Base-by-base conservation (phyloP, 2,888 invertebrate species). In the Lithophane socia region DNA sequence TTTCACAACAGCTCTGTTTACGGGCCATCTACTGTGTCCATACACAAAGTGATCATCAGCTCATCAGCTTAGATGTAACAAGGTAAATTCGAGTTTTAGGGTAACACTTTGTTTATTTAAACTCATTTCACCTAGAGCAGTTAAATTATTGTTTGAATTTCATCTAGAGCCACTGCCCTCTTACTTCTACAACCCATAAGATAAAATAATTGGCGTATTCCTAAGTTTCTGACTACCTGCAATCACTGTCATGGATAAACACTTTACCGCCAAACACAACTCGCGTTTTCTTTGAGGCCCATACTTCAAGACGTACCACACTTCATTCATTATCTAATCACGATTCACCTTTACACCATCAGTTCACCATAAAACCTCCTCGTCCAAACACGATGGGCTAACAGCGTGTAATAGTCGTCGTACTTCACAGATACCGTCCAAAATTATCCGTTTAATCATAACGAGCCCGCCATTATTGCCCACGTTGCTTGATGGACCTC, bases 371-470 rank as follows among this genome's bases (percentile, higher is more conserved):
- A 77, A 80, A 75, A 65, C 69, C 79, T 76, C 72, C 72, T 77
- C 73, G 64, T 80, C 77, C 78, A 85, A 77, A 77, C 83, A 76
- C 77, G 86, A 84, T 86, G 86, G 79, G 54, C 75, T 85, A 88
- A 88, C 88, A 82, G 86, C 85, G 65, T 87, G 78, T 91, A 92
- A 92, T 92, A 88, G 89, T 86, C 81, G 86, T 92, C 89, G 91
- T 88, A 90, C 84, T 87, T 87, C 84, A 87, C 89, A 91, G 90
- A 92, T 90, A 89, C 84, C 86, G 86, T 89, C 92, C 90, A 83
- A 93, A 94, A 93, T 93, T 91, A 92, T 92, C 91, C 92, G 91
- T 84, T 93, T 93, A 93, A 92, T 93, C 93, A 92, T 92, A 93
- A 93, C 91, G 88, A 92, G 91, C 82, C 87, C 76, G 74, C 90